phyloP scores from a whole-genome alignment of 2,888 invertebrate species.

The Brachypalpus laphriformis region DNA sequence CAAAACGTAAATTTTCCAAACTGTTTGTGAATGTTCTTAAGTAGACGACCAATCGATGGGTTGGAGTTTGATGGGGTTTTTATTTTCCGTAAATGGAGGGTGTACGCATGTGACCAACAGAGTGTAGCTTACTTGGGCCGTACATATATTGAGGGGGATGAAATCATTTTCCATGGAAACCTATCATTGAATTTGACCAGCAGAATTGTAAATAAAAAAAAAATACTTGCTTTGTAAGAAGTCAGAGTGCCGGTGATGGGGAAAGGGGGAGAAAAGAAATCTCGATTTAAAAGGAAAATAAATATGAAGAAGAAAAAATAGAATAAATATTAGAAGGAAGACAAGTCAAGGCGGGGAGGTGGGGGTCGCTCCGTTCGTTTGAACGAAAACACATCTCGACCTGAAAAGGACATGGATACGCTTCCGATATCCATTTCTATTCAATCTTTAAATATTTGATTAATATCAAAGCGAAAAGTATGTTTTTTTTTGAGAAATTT shows the following conservation, averaged over 20 bases:
- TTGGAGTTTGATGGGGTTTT: neutral
- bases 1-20: constrained; percentile 12
- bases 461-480: constrained; percentile 52
- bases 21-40: constrained; percentile 34
- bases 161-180: constrained; percentile 45
- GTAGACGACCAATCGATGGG: neutral
- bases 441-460: constrained; percentile 70
- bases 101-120: constrained; percentile 19
- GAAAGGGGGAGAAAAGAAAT: constrained; percentile 31
- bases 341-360: neutral
- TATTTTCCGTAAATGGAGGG: neutral
- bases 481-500: constrained; percentile 16
- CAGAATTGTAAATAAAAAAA: constrained; percentile 27
- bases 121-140: neutral
- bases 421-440: constrained; percentile 51
- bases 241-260: neutral
- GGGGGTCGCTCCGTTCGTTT: too few species aligned
- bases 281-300: constrained; percentile 36
- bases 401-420: constrained; percentile 46
- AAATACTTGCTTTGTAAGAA: constrained; percentile 1
- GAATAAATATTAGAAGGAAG: constrained; percentile 12
- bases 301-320: constrained; percentile 8
- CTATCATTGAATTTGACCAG: constrained; percentile 57
- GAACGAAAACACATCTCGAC: constrained; percentile 8
- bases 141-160: neutral